Evolutionary conservation across 53 echinoderm and acorn worm genomes (phyloP).

Genomic region (Astropecten irregularis): DNA sequence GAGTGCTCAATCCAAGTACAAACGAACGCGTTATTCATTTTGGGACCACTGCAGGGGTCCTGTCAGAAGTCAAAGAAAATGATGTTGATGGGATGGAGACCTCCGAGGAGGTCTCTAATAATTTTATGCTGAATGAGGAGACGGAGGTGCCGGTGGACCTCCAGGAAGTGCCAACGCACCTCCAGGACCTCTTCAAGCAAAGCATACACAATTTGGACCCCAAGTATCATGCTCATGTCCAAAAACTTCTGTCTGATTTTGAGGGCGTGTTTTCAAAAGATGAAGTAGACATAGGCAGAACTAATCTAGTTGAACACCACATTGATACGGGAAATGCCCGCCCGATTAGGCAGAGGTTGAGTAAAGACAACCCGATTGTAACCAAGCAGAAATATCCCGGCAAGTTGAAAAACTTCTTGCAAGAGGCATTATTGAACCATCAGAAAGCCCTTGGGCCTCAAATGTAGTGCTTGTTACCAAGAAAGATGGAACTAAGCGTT

Average conservation of each 20-base stretch:
- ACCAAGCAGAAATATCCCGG: conserved; percentile 51
- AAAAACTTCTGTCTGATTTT: conserved; percentile 27
- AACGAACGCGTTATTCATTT: background rate
- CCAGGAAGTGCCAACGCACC: conserved; percentile 40
- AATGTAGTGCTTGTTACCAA: conserved; percentile 56
- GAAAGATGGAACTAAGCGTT: conserved; percentile 58
- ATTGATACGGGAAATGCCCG: conserved; percentile 46
- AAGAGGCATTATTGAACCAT: conserved; percentile 46
- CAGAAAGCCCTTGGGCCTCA: conserved; percentile 63
- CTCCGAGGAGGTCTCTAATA: no score
- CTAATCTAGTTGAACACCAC: conserved; percentile 37
- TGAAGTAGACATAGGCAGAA: conserved; percentile 47
- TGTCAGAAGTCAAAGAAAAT: conserved; percentile 21
- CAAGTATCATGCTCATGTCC: background rate
- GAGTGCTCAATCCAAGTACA: conserved; percentile 46
- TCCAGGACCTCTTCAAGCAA: conserved; percentile 33
- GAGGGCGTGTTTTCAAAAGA: conserved; percentile 48
- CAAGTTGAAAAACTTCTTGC: conserved; percentile 20
- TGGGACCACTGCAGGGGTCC: conserved; percentile 27
- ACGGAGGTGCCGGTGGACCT: no score
- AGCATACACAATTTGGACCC: conserved; percentile 17
- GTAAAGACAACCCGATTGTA: conserved; percentile 31
- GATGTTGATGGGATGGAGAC: no score
- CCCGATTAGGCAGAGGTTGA: conserved; percentile 38
- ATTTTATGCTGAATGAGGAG: no score